A percentile compares a stretch with the other conserved stretches of the same genome.
Evolutionary conservation across 1,140 invertebrate genomes (phyloP).

Genomic region (Trachymyrmex septentrionalis): DNA sequence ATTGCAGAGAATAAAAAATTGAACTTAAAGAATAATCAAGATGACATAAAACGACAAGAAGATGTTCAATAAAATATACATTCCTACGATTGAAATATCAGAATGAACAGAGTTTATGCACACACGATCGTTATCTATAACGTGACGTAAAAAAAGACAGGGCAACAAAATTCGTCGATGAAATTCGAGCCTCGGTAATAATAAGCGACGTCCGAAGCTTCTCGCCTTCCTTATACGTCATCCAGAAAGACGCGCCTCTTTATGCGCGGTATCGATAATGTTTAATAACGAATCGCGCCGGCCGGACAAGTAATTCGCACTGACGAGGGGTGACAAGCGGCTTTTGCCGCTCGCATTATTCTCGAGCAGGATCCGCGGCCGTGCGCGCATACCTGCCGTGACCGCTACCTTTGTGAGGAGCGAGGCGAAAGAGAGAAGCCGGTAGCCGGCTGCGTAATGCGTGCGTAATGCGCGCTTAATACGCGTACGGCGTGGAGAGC

Average conservation of each 20-base stretch:
- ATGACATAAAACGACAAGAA: not conserved
- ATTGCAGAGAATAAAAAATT: not conserved
- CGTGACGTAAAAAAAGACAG: not conserved
- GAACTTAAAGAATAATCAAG: not conserved
- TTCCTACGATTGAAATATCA: slow-evolving; percentile 1
- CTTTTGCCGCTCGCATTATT: slow-evolving; percentile 62
- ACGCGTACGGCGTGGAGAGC: slow-evolving; percentile 76
- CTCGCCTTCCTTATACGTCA: slow-evolving; percentile 27
- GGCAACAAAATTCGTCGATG: not conserved
- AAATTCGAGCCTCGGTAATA: slow-evolving; percentile 20
- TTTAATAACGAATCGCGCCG: slow-evolving; percentile 62
- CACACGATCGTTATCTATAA: slow-evolving; percentile 3
- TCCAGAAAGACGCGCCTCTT: slow-evolving; percentile 6
- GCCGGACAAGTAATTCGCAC: slow-evolving; percentile 56
- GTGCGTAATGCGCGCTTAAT: slow-evolving; percentile 80
- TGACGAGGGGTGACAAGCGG: slow-evolving; percentile 64
- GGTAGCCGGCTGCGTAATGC: slow-evolving; percentile 76
- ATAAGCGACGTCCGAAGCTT: slow-evolving; percentile 36
- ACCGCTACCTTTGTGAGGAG: slow-evolving; percentile 72
- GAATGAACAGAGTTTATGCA: slow-evolving; percentile 9
- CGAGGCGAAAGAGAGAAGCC: slow-evolving; percentile 71
- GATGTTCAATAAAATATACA: slow-evolving; percentile 16
- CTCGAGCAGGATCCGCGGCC: slow-evolving; percentile 31
- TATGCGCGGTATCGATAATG: slow-evolving; percentile 51
- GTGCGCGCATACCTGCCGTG: slow-evolving; percentile 39